A percentile compares a stretch with the other conserved stretches of the same genome.
Conservation (phyloP, 2,888 invertebrate species). For the Microplitis deprimator region DNA sequence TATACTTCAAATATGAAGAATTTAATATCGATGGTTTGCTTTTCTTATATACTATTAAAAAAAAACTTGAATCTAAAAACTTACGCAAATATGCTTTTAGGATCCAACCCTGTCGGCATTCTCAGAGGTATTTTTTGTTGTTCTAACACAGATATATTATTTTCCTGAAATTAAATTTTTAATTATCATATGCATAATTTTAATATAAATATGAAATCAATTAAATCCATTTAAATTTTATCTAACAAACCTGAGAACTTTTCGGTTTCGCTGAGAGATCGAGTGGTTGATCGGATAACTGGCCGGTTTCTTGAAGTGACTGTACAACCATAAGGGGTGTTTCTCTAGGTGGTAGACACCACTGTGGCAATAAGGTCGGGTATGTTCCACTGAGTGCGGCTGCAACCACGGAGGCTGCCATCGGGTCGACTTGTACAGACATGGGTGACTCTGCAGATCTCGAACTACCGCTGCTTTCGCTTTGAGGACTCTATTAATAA, state of each 20-base stretch:
- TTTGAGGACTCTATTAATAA: constrained; percentile 66
- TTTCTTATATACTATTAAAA: not conserved
- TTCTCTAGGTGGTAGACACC: constrained; percentile 69
- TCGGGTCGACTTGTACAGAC: constrained; percentile 72
- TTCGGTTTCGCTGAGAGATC: constrained; percentile 88
- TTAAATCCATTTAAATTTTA: not conserved
- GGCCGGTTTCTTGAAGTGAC: constrained; percentile 65
- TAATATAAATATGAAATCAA: not conserved
- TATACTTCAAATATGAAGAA: too few relatives aligned
- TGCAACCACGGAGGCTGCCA: constrained; percentile 80
- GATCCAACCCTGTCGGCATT: constrained; percentile 71
- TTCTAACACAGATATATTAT: constrained; percentile 69
- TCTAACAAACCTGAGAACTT: constrained; percentile 65
- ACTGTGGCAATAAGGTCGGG: constrained; percentile 69
- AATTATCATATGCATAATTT: not conserved
- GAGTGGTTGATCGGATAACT: constrained; percentile 82
- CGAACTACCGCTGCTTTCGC: constrained; percentile 71
- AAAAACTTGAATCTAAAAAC: constrained; percentile 65
- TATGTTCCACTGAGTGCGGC: constrained; percentile 78
- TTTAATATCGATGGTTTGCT: not conserved
- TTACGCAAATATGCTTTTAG: constrained; percentile 81
- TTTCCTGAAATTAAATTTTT: constrained; percentile 60
- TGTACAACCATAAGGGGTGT: constrained; percentile 71
- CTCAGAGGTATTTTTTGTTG: constrained; percentile 71
- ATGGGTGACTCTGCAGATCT: constrained; percentile 71